phyloP scores from a whole-genome alignment of 2,797 vertebrate genomes.

The Echeneis naucrates region DNA sequence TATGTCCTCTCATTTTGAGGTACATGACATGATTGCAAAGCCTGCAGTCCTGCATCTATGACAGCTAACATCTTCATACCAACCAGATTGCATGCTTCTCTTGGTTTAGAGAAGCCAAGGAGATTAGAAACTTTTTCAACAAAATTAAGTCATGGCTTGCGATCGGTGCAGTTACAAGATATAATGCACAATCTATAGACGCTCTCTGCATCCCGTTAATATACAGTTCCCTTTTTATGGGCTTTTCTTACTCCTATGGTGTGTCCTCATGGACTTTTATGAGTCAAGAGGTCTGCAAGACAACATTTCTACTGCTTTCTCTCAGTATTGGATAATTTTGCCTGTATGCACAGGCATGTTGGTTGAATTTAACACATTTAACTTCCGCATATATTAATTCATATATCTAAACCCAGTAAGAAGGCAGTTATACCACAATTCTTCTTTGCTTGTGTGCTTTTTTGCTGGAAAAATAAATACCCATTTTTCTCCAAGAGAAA shows the following conservation, averaged over 20 bases:
- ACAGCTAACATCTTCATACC: constrained; percentile 71
- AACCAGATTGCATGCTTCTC: constrained; percentile 51
- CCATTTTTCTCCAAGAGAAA: constrained; percentile 73
- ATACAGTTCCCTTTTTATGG: constrained; percentile 13
- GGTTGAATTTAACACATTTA: constrained; percentile 19
- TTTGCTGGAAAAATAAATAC: constrained; percentile 61
- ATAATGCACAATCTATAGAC: constrained; percentile 15
- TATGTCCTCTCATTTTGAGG: constrained; percentile 71
- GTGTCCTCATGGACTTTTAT: background rate
- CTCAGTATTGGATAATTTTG: constrained; percentile 1
- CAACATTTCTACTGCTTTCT: background rate
- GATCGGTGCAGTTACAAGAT: constrained; percentile 30
- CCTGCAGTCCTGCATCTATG: constrained; percentile 59
- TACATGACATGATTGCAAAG: constrained; percentile 79
- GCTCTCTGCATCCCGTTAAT: constrained; percentile 5
- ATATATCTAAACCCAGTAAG: constrained; percentile 19
- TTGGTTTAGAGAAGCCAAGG: constrained; percentile 32
- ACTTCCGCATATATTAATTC: constrained; percentile 11
- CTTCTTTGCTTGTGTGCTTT: constrained; percentile 42
- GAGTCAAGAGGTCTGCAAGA: background rate
- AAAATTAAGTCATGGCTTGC: constrained; percentile 24
- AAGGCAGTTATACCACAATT: constrained; percentile 12
- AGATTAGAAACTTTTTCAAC: constrained; percentile 46
- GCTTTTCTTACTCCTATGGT: background rate
- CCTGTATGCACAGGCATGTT: background rate